Percentiles rank a stretch among this genome's conserved stretches.
Evolutionary conservation across 1,140 invertebrate genomes (phyloP).

Genomic region (Thaumatotibia leucotreta): DNA sequence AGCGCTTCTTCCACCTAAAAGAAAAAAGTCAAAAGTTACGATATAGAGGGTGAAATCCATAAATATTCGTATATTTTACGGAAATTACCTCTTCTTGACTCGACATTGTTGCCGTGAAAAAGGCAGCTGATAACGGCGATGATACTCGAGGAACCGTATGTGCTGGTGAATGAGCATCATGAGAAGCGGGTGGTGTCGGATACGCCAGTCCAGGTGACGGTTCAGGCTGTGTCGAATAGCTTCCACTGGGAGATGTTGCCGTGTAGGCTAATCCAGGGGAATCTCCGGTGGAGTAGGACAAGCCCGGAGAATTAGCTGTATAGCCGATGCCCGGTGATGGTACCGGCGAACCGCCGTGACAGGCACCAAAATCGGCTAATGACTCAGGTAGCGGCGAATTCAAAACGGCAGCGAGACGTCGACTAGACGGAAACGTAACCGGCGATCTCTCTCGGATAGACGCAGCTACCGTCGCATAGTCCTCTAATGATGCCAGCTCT

Average conservation of each 20-base stretch:
- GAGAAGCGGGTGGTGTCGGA: conserved; percentile 89
- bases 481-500: conserved; percentile 82
- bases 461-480: conserved; percentile 77
- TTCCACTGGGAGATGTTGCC: conserved; percentile 69
- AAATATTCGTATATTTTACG: not conserved
- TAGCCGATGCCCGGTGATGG: conserved; percentile 63
- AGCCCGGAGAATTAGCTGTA: conserved; percentile 53
- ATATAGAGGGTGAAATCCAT: conserved; percentile 1
- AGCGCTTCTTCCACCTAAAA: conserved; percentile 85
- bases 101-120: conserved; percentile 91
- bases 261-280: conserved; percentile 67
- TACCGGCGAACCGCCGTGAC: conserved; percentile 78
- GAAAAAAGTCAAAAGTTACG: conserved; percentile 13
- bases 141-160: conserved; percentile 67
- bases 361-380: conserved; percentile 88
- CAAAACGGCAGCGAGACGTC: conserved; percentile 83
- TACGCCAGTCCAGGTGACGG: conserved; percentile 87
- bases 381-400: conserved; percentile 87
- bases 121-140: conserved; percentile 84
- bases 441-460: conserved; percentile 77
- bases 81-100: conserved; percentile 82
- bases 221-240: conserved; percentile 77
- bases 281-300: conserved; percentile 63
- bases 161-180: conserved; percentile 83
- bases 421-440: conserved; percentile 82